Evolutionary conservation across 2,113 vertebrate species (phyloP), one percentile per base, ranked within the genome.

Genomic region (Sebastes schlegelii): DNA sequence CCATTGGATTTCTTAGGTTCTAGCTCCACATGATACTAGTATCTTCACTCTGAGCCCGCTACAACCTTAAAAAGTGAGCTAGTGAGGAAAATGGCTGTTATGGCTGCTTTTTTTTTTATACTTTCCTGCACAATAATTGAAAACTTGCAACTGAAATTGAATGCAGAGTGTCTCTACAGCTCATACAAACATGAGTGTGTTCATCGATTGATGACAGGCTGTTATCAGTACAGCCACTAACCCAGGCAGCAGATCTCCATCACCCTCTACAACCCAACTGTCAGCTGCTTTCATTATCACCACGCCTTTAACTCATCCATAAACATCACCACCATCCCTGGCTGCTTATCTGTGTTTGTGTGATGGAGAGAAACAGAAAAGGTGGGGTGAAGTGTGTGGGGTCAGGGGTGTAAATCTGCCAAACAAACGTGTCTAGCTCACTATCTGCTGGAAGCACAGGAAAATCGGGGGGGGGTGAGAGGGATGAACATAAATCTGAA

Each of bases 341-440:
- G 17, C 54, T 52, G 58, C 72, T 88, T 80, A 78, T 89, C 74
- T 88, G 77, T 34, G 60, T 77, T 73, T 45, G 23, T 57, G 54
- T 48, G 66, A 69, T 61, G 40, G 65, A 57, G 17, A 42, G 11
- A 73, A 34, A 82, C 55, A 80, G 52, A 66, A 6, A 54, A 66
- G 34, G 70, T 0, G 48, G 11, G 48, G 19, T 51, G 13, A 64
- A 12, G 61, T 42, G 71, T n/a, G 52, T n/a, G 34, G 58, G 73
- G 77, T 79, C 72, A 64, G 26, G 51, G 57, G 26, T 51, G 64
- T 88, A 88, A 90, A 92, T 91, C 88, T 88, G 77, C 61, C n/a
- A 64, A 87, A 88, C 74, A 84, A 46, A 65, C 46, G 10, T 10
- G 73, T 71, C 64, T 34, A 8, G 40, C 26, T 79, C 10, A 13